These are phyloP conservation scores for Microctenopoma steveboyesi DNA, from an alignment of 2,797 vertebrate species.

Conservation along the genomic window DNA sequence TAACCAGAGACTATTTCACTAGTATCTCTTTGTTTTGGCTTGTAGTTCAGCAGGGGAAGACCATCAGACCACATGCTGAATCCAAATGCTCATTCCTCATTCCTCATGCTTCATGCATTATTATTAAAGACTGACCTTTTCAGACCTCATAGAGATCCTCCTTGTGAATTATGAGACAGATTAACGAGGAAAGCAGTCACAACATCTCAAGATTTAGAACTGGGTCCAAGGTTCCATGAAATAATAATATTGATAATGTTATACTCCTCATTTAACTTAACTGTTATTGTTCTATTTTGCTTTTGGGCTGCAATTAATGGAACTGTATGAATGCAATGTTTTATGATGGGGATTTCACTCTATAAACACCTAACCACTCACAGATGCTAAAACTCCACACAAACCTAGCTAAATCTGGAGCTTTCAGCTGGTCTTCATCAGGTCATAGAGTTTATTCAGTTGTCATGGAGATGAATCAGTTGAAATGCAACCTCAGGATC, in stretches of 20 bases:
- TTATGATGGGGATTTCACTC: slow-evolving; percentile 19
- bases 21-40: slow-evolving; percentile 49
- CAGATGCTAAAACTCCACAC: slow-evolving; percentile 18
- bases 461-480: background rate
- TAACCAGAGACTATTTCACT: slow-evolving; percentile 47
- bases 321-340: slow-evolving; percentile 7
- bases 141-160: background rate
- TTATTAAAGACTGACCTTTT: slow-evolving; percentile 24
- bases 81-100: slow-evolving; percentile 22
- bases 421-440: background rate
- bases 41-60: slow-evolving; percentile 30
- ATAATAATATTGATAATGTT: slow-evolving; percentile 9
- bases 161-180: slow-evolving; percentile 28
- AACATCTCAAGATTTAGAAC: slow-evolving; percentile 7
- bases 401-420: background rate
- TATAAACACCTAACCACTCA: slow-evolving; percentile 6
- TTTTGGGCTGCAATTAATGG: slow-evolving; percentile 1
- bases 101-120: slow-evolving; percentile 29
- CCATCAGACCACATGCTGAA: slow-evolving; percentile 19
- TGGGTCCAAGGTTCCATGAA: slow-evolving; percentile 15
- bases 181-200: background rate
- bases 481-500: background rate
- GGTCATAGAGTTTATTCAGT: background rate
- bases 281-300: background rate
- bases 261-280: background rate